These are phyloP conservation scores for Ibidorhyncha struthersii DNA, from an alignment of 2,113 vertebrate species.

Conservation along the genomic window DNA sequence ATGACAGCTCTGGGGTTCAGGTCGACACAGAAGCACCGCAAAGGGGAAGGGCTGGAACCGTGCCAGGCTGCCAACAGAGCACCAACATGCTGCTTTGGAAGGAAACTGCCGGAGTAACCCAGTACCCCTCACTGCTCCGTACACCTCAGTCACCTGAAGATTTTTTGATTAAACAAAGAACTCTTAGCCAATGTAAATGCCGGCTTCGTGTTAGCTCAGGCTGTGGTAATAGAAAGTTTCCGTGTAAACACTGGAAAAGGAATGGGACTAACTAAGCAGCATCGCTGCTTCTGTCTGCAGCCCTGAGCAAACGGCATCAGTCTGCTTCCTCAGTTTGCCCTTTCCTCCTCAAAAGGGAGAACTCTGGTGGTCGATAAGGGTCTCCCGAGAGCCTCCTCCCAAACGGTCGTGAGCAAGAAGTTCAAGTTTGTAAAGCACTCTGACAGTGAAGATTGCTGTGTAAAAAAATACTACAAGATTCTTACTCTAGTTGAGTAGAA, in stretches of 20 bases:
- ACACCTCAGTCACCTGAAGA: background rate
- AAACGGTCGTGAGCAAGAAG: background rate
- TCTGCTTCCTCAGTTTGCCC: background rate
- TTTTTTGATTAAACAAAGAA: background rate
- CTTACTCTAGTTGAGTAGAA: background rate
- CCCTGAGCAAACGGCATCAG: background rate
- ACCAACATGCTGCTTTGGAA: background rate
- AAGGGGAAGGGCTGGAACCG: background rate
- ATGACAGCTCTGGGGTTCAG: background rate
- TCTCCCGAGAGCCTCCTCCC: background rate
- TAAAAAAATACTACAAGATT: background rate
- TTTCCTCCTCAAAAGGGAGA: background rate
- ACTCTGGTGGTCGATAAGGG: background rate
- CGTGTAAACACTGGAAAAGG: background rate
- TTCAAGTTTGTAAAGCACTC: background rate
- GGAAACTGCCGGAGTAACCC: rapidly evolving
- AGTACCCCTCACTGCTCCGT: background rate
- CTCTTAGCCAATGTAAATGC: rapidly evolving
- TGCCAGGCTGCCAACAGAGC: background rate
- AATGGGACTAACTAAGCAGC: rapidly evolving
- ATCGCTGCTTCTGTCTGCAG: background rate
- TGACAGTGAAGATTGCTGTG: background rate
- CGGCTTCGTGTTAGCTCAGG: background rate
- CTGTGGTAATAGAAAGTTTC: background rate
- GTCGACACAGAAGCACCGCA: background rate